Conservation (phyloP, 2,888 invertebrate species). For the Drosophila prolongata region DNA sequence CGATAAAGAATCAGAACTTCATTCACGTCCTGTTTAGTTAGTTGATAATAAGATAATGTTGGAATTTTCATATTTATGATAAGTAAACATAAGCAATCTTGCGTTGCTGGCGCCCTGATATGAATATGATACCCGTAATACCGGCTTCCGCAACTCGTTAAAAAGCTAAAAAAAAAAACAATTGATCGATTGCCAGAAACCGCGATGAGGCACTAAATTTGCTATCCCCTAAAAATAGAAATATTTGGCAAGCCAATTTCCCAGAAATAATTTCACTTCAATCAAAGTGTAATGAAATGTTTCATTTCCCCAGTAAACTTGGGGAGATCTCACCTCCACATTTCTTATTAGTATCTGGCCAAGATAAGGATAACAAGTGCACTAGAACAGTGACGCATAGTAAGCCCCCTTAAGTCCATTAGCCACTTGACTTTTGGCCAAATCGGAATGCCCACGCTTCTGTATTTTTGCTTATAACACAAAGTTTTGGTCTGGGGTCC, state of each 20-base stretch:
- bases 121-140: slow-evolving; percentile 4
- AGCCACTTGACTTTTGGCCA: slow-evolving; percentile 64
- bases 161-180: slow-evolving; percentile 21
- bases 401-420: slow-evolving; percentile 4
- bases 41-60: slow-evolving; percentile 4
- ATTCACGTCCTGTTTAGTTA: background rate
- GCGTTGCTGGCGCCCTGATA: slow-evolving; percentile 22
- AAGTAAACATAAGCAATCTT: slow-evolving; percentile 25
- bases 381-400: slow-evolving; percentile 56
- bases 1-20: background rate
- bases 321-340: slow-evolving; percentile 10
- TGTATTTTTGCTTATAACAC: slow-evolving; percentile 1
- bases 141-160: slow-evolving; percentile 9
- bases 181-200: slow-evolving; percentile 66
- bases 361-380: slow-evolving; percentile 51
- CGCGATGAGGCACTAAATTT: slow-evolving; percentile 41
- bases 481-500: slow-evolving; percentile 25
- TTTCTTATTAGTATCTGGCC: slow-evolving; percentile 1
- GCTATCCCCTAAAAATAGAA: slow-evolving; percentile 32
- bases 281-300: slow-evolving; percentile 11
- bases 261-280: slow-evolving; percentile 8
- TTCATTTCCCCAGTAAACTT: background rate
- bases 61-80: slow-evolving; percentile 15
- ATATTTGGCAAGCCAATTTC: slow-evolving; percentile 13
- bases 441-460: slow-evolving; percentile 41